A percentile compares a stretch with the other conserved stretches of the same genome.
Evolutionary conservation across 2,888 invertebrate genomes (phyloP).

Genomic region (Leptopilina drosophilae): DNA sequence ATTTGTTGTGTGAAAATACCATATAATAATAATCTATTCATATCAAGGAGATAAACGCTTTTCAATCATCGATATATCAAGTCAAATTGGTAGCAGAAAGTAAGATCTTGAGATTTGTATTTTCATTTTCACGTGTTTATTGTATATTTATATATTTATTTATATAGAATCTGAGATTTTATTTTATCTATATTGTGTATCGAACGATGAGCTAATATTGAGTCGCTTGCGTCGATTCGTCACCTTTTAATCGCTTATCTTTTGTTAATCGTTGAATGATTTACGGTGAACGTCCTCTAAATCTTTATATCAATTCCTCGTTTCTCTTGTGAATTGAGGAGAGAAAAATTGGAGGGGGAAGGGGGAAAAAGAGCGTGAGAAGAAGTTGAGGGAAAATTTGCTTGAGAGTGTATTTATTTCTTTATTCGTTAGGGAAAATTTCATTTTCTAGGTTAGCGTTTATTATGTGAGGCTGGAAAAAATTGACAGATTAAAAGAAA

Average conservation of each 20-base stretch:
- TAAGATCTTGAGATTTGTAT: too few relatives aligned
- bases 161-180: not conserved
- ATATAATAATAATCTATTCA: constrained; percentile 13
- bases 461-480: too few relatives aligned
- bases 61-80: constrained; percentile 7
- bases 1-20: constrained; percentile 22
- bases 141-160: too few relatives aligned
- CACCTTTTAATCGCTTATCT: constrained; percentile 32
- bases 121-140: too few relatives aligned
- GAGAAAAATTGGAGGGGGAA: too few relatives aligned
- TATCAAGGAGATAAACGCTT: not conserved
- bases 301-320: not conserved
- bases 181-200: not conserved
- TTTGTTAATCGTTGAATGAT: constrained; percentile 13
- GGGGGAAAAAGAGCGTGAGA: constrained; percentile 17
- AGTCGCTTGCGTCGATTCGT: constrained; percentile 4
- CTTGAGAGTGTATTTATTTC: not conserved
- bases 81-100: not conserved
- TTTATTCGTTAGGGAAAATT: not conserved
- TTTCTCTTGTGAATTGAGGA: too few relatives aligned
- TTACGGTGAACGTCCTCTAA: constrained; percentile 24
- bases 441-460: too few relatives aligned
- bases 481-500: too few relatives aligned
- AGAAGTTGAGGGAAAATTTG: not conserved
- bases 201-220: constrained; percentile 7